phyloP scores from a whole-genome alignment of 2,888 invertebrate genomes.

The Agrochola litura region DNA sequence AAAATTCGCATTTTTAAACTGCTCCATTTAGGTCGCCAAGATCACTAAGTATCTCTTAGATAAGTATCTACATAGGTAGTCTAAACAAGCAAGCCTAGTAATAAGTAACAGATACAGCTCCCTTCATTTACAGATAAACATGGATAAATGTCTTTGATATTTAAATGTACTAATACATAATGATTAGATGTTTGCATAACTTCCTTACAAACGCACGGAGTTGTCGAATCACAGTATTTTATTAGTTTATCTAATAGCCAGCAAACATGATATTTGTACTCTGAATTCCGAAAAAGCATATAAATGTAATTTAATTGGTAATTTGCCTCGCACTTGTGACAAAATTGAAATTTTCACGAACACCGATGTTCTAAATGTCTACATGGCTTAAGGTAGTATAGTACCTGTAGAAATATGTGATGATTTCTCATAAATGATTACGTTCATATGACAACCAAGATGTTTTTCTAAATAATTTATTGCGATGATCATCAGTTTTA shows the following conservation, averaged over 20 bases:
- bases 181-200: constrained; percentile 56
- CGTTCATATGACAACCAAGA: constrained; percentile 54
- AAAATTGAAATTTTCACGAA: constrained; percentile 57
- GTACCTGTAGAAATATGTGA: constrained; percentile 38
- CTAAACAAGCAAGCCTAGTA: constrained; percentile 15
- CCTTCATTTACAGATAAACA: constrained; percentile 52
- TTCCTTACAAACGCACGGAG: constrained; percentile 60
- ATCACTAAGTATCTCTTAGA: not conserved
- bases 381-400: constrained; percentile 19
- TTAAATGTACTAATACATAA: constrained; percentile 57
- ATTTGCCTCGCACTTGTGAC: constrained; percentile 63
- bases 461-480: constrained; percentile 68
- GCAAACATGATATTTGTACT: constrained; percentile 60
- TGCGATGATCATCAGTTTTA: constrained; percentile 60
- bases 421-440: constrained; percentile 66
- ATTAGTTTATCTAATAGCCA: constrained; percentile 62
- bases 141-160: constrained; percentile 61
- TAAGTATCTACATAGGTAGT: constrained; percentile 1
- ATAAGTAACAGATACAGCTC: constrained; percentile 40
- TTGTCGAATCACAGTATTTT: constrained; percentile 65
- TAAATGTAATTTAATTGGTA: constrained; percentile 62
- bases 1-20: not conserved
- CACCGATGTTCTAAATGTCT: constrained; percentile 21
- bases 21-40: constrained; percentile 8
- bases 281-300: constrained; percentile 44